These are phyloP conservation scores for Siphlonurus alternatus DNA, from an alignment of 2,888 invertebrate genomes.

Conservation along the genomic window DNA sequence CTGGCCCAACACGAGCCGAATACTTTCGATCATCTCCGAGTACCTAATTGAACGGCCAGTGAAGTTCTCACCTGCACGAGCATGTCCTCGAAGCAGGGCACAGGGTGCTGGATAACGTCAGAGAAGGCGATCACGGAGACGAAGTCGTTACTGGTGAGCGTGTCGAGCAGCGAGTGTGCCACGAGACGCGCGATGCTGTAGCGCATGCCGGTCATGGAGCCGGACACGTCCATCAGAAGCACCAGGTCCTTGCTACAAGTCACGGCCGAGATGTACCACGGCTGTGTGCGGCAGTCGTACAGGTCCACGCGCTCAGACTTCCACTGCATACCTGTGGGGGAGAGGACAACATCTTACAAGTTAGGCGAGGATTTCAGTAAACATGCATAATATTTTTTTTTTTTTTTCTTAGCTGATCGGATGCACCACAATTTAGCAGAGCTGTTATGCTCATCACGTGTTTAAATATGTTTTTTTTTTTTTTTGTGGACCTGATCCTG, in stretches of 20 bases:
- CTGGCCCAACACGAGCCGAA: too few relatives aligned
- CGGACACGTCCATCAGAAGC: conserved; percentile 86
- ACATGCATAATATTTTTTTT: too few relatives aligned
- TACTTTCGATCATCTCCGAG: too few relatives aligned
- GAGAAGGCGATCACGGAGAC: conserved; percentile 80
- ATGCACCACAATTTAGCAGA: too few relatives aligned
- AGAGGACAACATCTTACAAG: conserved; percentile 2
- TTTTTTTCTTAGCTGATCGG: too few relatives aligned
- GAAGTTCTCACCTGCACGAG: conserved; percentile 62
- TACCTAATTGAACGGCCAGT: too few relatives aligned
- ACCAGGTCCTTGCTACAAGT: conserved; percentile 96
- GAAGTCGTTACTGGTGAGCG: conserved; percentile 94
- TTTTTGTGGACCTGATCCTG: too few relatives aligned
- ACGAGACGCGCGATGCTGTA: conserved; percentile 67
- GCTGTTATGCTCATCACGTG: too few relatives aligned
- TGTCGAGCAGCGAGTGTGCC: conserved; percentile 74
- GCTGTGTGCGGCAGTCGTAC: conserved; percentile 82
- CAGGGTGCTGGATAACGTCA: conserved; percentile 46
- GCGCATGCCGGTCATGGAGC: conserved; percentile 82
- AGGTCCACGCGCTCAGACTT: conserved; percentile 43
- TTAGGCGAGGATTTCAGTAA: neutral
- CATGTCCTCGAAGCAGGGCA: conserved; percentile 67
- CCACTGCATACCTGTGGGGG: conserved; percentile 47
- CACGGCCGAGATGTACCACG: conserved; percentile 96
- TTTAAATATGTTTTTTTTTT: too few relatives aligned